Evolutionary conservation across 2,888 invertebrate genomes (phyloP).

Genomic region (Drosophila colorata): DNA sequence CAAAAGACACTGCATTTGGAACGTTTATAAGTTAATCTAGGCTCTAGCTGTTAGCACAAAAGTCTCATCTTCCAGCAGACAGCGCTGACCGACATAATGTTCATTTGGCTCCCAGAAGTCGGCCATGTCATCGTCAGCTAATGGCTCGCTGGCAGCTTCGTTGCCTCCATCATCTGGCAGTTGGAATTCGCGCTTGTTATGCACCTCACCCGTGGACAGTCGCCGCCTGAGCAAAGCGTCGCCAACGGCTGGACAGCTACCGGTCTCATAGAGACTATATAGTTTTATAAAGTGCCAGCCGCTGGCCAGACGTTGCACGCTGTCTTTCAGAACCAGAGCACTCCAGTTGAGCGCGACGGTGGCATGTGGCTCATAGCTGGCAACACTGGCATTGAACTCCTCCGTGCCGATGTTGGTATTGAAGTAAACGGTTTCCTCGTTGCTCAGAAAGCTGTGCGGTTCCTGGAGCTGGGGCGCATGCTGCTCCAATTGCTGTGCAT

Average conservation of each 20-base stretch:
- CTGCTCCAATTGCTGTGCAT: constrained; percentile 62
- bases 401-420: constrained; percentile 82
- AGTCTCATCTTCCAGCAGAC: constrained; percentile 83
- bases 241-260: constrained; percentile 75
- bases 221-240: constrained; percentile 39
- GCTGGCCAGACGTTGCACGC: constrained; percentile 65
- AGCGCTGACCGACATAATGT: constrained; percentile 82
- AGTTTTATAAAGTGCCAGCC: constrained; percentile 84
- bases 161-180: constrained; percentile 47
- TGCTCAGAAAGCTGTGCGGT: constrained; percentile 83
- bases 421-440: constrained; percentile 84
- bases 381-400: constrained; percentile 84
- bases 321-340: constrained; percentile 76
- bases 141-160: constrained; percentile 57
- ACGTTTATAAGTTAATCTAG: constrained; percentile 48
- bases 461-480: constrained; percentile 75
- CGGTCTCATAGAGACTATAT: constrained; percentile 83
- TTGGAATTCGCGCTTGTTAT: constrained; percentile 59
- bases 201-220: constrained; percentile 22
- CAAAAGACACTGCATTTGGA: constrained; percentile 53
- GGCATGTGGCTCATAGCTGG: constrained; percentile 81
- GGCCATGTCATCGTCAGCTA: constrained; percentile 77
- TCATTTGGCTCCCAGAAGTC: constrained; percentile 84
- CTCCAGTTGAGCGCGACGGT: constrained; percentile 83
- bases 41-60: constrained; percentile 74